phyloP scores from a whole-genome alignment of 2,797 vertebrate species.

The Nannoperca obscura region DNA sequence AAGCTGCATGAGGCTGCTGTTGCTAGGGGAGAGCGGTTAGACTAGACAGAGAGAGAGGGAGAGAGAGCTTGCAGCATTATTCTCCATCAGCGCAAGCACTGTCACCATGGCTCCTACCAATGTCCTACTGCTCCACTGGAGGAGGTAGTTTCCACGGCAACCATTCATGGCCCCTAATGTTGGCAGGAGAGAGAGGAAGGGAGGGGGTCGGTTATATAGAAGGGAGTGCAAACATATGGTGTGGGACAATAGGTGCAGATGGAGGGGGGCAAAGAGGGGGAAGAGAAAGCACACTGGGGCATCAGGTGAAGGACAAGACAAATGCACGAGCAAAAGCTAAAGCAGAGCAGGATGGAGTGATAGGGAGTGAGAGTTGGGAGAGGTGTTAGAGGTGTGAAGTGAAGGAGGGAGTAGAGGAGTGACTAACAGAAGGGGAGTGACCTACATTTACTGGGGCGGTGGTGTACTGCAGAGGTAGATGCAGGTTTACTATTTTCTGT shows the following conservation, averaged over 20 bases:
- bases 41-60: constrained; percentile 52
- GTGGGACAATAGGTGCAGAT: constrained; percentile 48
- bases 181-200: constrained; percentile 51
- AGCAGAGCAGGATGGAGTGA: background rate
- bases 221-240: constrained; percentile 71
- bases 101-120: constrained; percentile 78
- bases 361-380: constrained; percentile 6
- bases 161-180: constrained; percentile 80
- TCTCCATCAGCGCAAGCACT: constrained; percentile 82
- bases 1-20: constrained; percentile 73
- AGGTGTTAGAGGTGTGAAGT: constrained; percentile 43
- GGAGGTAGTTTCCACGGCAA: constrained; percentile 87
- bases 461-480: constrained; percentile 69
- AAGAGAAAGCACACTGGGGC: constrained; percentile 1
- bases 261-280: background rate
- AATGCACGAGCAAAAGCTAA: constrained; percentile 12
- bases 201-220: constrained; percentile 38
- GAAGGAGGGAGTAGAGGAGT: constrained; percentile 46
- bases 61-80: constrained; percentile 79
- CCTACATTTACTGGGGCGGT: constrained; percentile 74
- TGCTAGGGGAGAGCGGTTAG: constrained; percentile 80
- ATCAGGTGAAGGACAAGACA: constrained; percentile 49
- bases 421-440: constrained; percentile 60
- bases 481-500: constrained; percentile 65
- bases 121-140: constrained; percentile 79